A percentile compares a stretch with the other conserved stretches of the same genome.
phyloP scores from a whole-genome alignment of 1,140 invertebrate genomes.

The Teleopsis dalmanni region DNA sequence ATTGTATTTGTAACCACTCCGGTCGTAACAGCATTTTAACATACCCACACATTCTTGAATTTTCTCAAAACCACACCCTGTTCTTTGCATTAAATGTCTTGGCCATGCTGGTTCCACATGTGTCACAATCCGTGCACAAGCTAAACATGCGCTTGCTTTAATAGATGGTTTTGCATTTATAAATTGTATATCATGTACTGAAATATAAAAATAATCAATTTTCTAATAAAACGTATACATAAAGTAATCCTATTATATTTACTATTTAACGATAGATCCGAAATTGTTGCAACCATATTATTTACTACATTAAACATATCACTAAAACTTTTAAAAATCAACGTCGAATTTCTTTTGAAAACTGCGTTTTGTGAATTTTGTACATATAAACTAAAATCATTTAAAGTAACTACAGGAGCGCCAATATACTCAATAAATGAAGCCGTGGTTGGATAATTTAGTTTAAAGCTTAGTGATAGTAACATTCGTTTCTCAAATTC shows the following conservation, averaged over 20 bases:
- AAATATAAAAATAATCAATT: neutral
- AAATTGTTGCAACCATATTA: slow-evolving; percentile 8
- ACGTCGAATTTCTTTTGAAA: neutral
- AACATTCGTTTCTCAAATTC: slow-evolving; percentile 13
- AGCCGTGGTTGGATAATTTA: slow-evolving; percentile 12
- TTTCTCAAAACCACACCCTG: too few species aligned
- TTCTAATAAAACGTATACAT: slow-evolving; percentile 1
- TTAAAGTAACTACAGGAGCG: slow-evolving; percentile 5
- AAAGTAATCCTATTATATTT: slow-evolving; percentile 9
- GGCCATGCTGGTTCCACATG: slow-evolving; percentile 8
- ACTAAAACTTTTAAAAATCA: neutral
- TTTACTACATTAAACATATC: neutral
- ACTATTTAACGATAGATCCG: slow-evolving; percentile 4
- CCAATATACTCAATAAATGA: slow-evolving; percentile 14
- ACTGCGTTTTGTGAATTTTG: slow-evolving; percentile 10
- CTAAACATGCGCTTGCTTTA: slow-evolving; percentile 10
- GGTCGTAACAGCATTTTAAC: too few species aligned
- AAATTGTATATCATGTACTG: slow-evolving; percentile 11
- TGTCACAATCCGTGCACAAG: slow-evolving; percentile 7
- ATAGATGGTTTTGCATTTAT: slow-evolving; percentile 9
- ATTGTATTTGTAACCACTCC: too few species aligned
- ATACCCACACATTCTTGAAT: too few species aligned
- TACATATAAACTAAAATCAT: slow-evolving; percentile 17
- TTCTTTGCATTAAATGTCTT: slow-evolving; percentile 5
- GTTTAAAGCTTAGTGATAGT: slow-evolving; percentile 9